Evolutionary conservation across 2,113 vertebrate genomes (phyloP), one percentile per base, ranked within the genome.

Genomic region (Rhizomys pruinosus): DNA sequence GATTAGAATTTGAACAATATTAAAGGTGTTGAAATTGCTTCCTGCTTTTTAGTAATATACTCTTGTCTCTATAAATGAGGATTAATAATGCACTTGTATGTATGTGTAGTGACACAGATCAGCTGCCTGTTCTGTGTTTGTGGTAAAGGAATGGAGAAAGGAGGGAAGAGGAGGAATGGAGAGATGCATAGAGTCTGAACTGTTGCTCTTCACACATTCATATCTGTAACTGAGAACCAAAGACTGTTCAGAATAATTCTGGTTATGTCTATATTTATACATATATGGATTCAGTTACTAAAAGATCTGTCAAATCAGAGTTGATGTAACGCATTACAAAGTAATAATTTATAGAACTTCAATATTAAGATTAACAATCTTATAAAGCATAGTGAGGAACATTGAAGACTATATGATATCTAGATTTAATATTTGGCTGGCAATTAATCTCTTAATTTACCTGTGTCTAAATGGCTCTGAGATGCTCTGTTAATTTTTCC

Each of bases 1-100:
- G 19, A 77, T 52, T 76, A 79, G 44, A 76, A 76, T 87, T 95
- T 81, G 78, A 92, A 25, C 7, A 73, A 39, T 66, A 74, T 66
- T 44, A 86, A 77, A 63, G 2, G 77, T 42, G 66, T 13, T 90
- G 34, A 90, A 85, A 87, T 64, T 69, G 1, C 5, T 82, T 84
- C 52, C 92, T 95, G 52, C 47, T 42, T 76, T 91, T 90, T 57
- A 57, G 64, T 61, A 39, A 84, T 61, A 37, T 52, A 37, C 29
- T 80, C 42, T 32, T 92, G 3, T 79, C 7, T 81, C 84, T 86
- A 47, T 78, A 72, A 76, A 85, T 44, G 3, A 66, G 29, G 3
- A 34, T 16, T 76, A 47, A 47, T 20, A 32, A 52, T 52, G 3
- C 32, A 7, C 1, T 9, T 76, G 29, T 76, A 42, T 76, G 13